Conservation (phyloP, 2,888 invertebrate genomes). For the Odontothrips loti region DNA sequence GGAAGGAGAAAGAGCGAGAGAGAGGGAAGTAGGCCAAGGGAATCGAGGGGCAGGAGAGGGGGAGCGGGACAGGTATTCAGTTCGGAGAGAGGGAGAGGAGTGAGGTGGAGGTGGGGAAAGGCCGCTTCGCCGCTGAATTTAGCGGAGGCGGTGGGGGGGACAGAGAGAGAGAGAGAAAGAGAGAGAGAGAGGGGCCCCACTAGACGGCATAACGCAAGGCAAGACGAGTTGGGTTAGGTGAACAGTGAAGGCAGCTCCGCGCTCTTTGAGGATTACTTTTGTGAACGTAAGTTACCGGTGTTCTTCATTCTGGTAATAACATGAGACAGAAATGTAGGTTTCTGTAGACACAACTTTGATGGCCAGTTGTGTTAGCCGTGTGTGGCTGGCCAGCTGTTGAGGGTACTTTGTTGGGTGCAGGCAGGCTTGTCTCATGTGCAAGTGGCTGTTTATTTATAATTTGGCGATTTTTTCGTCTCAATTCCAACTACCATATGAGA, state of each 20-base stretch:
- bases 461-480: no score
- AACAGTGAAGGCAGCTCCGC: background rate
- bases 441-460: no score
- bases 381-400: background rate
- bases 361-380: background rate
- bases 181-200: background rate
- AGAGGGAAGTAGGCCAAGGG: constrained; percentile 21
- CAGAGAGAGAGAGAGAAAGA: background rate
- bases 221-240: background rate
- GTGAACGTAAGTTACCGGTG: background rate
- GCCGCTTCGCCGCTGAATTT: background rate
- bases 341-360: background rate
- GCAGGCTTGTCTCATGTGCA: no score
- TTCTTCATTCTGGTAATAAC: no score
- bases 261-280: background rate
- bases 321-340: no score
- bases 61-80: no score
- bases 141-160: background rate
- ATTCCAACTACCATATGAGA: no score
- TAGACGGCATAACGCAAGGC: background rate
- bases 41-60: background rate
- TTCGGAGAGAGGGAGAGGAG: background rate
- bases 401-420: no score
- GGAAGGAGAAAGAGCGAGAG: background rate
- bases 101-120: background rate